Percentiles rank a stretch among this genome's conserved stretches.
phyloP scores from a whole-genome alignment of 1,140 invertebrate species.

The Calephelis nemesis region DNA sequence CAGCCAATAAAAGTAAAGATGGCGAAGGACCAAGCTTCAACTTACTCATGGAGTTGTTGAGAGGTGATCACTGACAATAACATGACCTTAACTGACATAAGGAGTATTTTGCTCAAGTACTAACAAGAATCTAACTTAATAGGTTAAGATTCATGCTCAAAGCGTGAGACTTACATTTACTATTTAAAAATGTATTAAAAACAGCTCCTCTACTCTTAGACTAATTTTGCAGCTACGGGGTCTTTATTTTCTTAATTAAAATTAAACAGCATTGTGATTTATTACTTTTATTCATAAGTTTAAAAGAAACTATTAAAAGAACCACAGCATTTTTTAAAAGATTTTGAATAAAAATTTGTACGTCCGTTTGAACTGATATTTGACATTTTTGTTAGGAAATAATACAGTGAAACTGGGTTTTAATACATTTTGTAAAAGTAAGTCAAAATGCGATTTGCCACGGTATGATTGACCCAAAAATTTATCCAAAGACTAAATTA shows the following conservation, averaged over 20 bases:
- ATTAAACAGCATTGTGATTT: too few relatives aligned
- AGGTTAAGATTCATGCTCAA: constrained; percentile 17
- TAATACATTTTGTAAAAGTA: constrained; percentile 5
- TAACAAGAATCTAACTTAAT: constrained; percentile 26
- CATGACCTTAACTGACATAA: constrained; percentile 21
- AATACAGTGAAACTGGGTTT: not conserved
- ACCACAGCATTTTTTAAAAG: not conserved
- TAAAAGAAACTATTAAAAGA: too few relatives aligned
- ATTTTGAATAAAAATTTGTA: not conserved
- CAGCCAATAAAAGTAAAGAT: constrained; percentile 90
- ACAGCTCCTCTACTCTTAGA: too few relatives aligned
- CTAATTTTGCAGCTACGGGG: too few relatives aligned
- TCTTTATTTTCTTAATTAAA: too few relatives aligned
- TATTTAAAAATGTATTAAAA: not conserved
- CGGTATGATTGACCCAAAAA: not conserved
- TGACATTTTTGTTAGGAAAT: too few relatives aligned
- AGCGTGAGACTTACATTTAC: constrained; percentile 11
- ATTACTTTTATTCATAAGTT: too few relatives aligned
- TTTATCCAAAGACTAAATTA: too few relatives aligned
- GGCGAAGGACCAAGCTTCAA: constrained; percentile 95
- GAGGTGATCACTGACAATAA: constrained; percentile 90
- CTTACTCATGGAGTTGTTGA: constrained; percentile 95
- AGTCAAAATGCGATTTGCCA: not conserved
- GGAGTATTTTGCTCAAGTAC: constrained; percentile 50
- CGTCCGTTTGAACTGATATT: too few relatives aligned